Base-by-base conservation (phyloP, 2,797 vertebrate genomes). In the Lagocephalus sceleratus region DNA sequence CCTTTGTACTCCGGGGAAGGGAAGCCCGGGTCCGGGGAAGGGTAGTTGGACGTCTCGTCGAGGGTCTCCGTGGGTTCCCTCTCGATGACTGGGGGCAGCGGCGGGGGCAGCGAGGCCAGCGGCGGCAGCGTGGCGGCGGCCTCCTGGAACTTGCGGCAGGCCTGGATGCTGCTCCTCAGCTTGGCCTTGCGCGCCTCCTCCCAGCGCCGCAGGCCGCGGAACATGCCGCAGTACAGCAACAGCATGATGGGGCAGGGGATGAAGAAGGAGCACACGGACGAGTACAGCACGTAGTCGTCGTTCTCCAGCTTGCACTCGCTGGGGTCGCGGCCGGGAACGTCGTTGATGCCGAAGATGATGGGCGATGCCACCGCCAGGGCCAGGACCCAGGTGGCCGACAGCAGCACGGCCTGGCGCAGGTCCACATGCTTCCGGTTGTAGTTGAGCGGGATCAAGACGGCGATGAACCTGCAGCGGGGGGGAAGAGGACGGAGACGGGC, bases 261-360 rank as follows among this genome's bases (percentile, higher is more conserved):
- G 82, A 98, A 95, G 89, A 98, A 98, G 67, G 97, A 98, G 82
- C 96, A 98, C 63, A 96, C 87, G 7, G 95, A 98, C 7, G 95
- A 98, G 74, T 93, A 98, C 46, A 98, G 70, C 0, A 98, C 87
- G 29, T 95, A 98, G 84, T 92, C 92, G 60, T 92, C 72, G 66
- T 94, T 91, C 80, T 98, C 96, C 70, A 98, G 90, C 70, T 94
- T 94, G 67, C 97, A 99, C 77, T 92, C 87, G 1, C 59, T 73
- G 32, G 93, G 91, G 75, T 95, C 91, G 7, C 97, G 90, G 53
- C 82, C 76, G 0, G 91, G 90, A 29, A 94, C 88, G 0, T 94
- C 75, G 80, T 98, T 97, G 83, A 98, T 92, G 57, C 95, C 95
- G n/a, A 95, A 95, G 43, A 97, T 91, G 81, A 98, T 85, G 0